Percentiles rank a stretch among this genome's conserved stretches.
These are phyloP conservation scores for Anguilla rostrata DNA, from an alignment of 2,113 vertebrate genomes.

Conservation along the genomic window DNA sequence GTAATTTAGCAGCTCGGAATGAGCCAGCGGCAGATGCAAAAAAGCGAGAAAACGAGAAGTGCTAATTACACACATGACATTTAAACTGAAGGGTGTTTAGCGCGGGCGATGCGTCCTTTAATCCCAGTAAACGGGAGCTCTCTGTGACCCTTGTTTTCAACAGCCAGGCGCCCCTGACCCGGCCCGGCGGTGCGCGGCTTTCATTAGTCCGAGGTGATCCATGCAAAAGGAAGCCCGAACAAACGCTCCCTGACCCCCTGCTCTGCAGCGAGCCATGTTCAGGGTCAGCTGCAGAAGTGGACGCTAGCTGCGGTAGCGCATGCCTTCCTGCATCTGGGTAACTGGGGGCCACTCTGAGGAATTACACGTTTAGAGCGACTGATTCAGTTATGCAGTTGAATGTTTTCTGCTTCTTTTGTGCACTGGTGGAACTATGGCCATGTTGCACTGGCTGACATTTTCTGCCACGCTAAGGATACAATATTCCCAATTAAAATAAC, in stretches of 20 bases:
- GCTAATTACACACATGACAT: background rate
- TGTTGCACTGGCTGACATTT: background rate
- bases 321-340: background rate
- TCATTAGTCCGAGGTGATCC: constrained; percentile 9
- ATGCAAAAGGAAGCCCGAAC: background rate
- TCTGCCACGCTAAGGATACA: background rate
- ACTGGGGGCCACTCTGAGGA: background rate
- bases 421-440: background rate
- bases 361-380: background rate
- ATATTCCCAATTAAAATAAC: background rate
- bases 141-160: background rate
- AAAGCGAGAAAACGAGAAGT: constrained; percentile 1
- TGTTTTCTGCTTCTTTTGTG: background rate
- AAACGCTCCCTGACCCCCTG: background rate
- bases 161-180: background rate
- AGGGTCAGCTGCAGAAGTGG: background rate
- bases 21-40: background rate
- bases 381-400: background rate
- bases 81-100: constrained; percentile 1
- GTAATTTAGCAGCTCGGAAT: constrained; percentile 14
- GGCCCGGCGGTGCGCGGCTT: background rate
- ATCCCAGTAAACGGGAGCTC: background rate
- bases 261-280: background rate
- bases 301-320: background rate
- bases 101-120: background rate